Evolutionary conservation across 2,797 vertebrate genomes (phyloP).

Genomic region (Micrastur ruficollis): DNA sequence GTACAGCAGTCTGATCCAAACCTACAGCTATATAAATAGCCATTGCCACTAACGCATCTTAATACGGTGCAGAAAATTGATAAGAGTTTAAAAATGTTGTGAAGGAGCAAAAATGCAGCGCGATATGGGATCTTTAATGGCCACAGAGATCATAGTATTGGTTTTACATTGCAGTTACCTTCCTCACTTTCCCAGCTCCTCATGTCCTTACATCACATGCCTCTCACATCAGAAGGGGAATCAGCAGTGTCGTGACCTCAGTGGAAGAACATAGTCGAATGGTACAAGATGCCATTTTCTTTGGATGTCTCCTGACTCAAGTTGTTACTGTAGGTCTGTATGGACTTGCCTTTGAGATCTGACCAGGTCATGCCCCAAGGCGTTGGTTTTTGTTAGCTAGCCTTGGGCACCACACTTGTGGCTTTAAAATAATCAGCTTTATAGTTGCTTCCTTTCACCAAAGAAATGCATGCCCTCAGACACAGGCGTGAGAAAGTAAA

Average conservation of each 20-base stretch:
- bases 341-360: not conserved
- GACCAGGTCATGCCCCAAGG: not conserved
- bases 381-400: not conserved
- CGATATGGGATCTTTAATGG: not conserved
- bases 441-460: not conserved
- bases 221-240: not conserved
- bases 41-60: not conserved
- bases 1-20: not conserved
- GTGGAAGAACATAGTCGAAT: not conserved
- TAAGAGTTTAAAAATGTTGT: not conserved
- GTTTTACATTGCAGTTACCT: not conserved
- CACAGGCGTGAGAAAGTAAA: not conserved
- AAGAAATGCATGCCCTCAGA: not conserved
- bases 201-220: not conserved
- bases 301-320: not conserved
- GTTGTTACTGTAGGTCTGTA: not conserved
- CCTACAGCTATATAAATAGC: not conserved
- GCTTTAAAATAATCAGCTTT: conserved; percentile 30
- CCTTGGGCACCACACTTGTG: not conserved
- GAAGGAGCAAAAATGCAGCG: not conserved
- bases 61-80: not conserved
- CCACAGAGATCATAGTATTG: not conserved
- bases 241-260: not conserved
- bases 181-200: not conserved
- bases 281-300: not conserved